Conservation (phyloP, 2,113 vertebrate species). For the Oncorhynchus gorbuscha region DNA sequence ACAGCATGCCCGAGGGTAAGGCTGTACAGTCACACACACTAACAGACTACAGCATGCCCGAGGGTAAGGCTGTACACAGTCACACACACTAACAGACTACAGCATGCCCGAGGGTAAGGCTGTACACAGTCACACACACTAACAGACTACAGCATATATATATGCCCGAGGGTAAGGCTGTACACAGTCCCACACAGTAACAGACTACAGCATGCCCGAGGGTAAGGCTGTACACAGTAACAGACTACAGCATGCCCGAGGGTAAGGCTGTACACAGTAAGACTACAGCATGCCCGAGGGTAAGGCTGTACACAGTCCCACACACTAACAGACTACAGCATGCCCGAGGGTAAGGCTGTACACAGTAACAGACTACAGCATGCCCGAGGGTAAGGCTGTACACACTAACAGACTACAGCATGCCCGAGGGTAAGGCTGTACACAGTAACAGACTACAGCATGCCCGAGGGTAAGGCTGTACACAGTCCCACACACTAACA, state of each 20-base stretch:
- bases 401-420: no score
- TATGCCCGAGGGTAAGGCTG: no score
- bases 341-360: no score
- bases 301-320: neutral
- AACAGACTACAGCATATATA: neutral
- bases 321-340: neutral
- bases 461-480: conserved; percentile 85
- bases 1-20: conserved; percentile 92
- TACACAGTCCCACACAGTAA: no score
- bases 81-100: neutral
- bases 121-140: neutral
- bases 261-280: conserved; percentile 65
- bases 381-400: no score
- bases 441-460: conserved; percentile 62
- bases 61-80: conserved; percentile 72
- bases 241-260: conserved; percentile 84
- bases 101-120: no score
- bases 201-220: conserved; percentile 78
- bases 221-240: conserved; percentile 65
- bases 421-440: conserved; percentile 85
- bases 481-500: neutral
- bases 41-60: conserved; percentile 81
- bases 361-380: no score
- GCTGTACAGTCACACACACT: neutral
- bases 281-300: neutral